These are phyloP conservation scores for Nephrotoma appendiculata DNA, from an alignment of 2,888 invertebrate genomes.

Conservation along the genomic window DNA sequence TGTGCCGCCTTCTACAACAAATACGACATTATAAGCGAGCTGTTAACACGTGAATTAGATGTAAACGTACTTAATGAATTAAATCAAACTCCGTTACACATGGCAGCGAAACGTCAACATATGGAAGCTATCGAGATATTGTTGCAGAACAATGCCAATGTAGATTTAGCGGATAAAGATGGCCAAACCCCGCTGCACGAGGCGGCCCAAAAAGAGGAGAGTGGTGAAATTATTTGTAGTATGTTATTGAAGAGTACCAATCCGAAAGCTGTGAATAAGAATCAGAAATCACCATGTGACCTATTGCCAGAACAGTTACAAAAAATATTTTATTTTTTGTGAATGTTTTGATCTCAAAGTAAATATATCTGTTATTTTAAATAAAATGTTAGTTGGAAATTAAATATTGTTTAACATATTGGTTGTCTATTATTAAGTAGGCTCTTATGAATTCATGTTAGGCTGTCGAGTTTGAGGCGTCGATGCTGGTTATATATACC, in stretches of 20 bases:
- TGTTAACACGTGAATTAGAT: neutral
- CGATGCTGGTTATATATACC: too few species aligned
- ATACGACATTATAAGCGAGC: neutral
- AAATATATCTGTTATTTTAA: too few species aligned
- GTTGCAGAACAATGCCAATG: neutral
- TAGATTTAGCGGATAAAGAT: neutral
- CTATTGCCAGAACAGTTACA: neutral
- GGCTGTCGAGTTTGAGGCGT: too few species aligned
- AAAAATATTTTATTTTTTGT: neutral
- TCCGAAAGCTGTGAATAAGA: neutral
- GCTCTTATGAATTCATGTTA: too few species aligned
- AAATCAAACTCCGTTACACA: neutral
- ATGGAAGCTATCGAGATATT: neutral
- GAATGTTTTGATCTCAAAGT: neutral
- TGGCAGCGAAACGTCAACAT: neutral
- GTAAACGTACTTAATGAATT: neutral
- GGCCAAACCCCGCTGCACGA: neutral
- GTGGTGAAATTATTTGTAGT: neutral
- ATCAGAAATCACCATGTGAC: neutral
- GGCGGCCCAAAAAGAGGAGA: neutral
- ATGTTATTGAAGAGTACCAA: neutral
- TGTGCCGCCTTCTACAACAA: neutral
- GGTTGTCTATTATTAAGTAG: too few species aligned
- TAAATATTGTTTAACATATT: too few species aligned
- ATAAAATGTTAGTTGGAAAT: too few species aligned